phyloP scores from a whole-genome alignment of 1,140 invertebrate species.

The Drosophila guanche region DNA sequence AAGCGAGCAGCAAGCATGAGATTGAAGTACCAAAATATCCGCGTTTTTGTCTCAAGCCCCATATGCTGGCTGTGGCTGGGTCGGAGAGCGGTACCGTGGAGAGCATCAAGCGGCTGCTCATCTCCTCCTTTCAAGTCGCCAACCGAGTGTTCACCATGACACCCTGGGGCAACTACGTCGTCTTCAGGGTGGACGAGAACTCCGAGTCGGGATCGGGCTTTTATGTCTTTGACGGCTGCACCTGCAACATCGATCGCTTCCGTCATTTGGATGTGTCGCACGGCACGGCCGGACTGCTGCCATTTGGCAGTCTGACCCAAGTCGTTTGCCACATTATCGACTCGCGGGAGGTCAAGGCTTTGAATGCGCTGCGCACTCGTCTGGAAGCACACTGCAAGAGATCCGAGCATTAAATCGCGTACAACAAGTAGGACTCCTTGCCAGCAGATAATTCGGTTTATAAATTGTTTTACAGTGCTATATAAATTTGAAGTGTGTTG shows the following conservation, averaged over 20 bases:
- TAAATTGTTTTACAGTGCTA: no score
- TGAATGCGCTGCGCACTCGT: conserved; percentile 4
- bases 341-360: conserved; percentile 35
- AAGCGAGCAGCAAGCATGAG: not conserved
- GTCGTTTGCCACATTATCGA: conserved; percentile 60
- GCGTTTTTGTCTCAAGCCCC: conserved; percentile 47
- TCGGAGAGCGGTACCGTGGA: conserved; percentile 69
- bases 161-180: conserved; percentile 77
- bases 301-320: conserved; percentile 35
- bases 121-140: conserved; percentile 54
- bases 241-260: conserved; percentile 70
- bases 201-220: conserved; percentile 12
- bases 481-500: no score
- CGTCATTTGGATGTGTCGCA: conserved; percentile 64
- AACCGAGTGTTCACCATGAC: conserved; percentile 73
- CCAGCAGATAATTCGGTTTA: no score
- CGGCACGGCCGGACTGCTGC: conserved; percentile 65
- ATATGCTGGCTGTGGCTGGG: conserved; percentile 63
- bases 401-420: not conserved
- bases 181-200: conserved; percentile 45
- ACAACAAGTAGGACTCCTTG: not conserved
- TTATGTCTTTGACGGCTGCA: conserved; percentile 69
- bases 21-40: conserved; percentile 36
- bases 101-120: conserved; percentile 51
- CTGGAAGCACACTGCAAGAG: not conserved